Conservation (phyloP, 1,140 invertebrate species). For the Uloborus diversus region DNA sequence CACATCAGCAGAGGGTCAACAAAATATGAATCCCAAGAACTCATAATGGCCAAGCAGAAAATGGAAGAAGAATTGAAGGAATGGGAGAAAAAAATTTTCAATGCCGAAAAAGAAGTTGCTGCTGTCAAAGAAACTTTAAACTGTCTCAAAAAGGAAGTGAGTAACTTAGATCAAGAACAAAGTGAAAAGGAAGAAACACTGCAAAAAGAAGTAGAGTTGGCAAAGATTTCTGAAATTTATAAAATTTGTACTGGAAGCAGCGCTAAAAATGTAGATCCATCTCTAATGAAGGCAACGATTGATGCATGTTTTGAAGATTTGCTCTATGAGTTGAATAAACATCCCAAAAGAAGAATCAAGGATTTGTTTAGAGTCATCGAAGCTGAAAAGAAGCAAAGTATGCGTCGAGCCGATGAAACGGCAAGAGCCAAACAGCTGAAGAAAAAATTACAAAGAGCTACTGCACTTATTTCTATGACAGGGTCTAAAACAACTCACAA, state of each 20-base stretch:
- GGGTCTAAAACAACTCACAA: too few relatives aligned
- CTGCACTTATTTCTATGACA: too few relatives aligned
- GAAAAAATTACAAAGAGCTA: slow-evolving; percentile 15
- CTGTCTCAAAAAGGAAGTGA: too few relatives aligned
- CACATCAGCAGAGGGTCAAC: background rate
- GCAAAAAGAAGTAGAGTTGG: background rate
- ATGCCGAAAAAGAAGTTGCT: background rate
- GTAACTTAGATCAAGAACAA: too few relatives aligned
- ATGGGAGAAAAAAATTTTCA: background rate
- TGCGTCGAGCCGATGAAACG: slow-evolving; percentile 1
- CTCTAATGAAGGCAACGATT: slow-evolving; percentile 12
- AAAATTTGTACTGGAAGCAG: slow-evolving; percentile 24
- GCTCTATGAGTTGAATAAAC: slow-evolving; percentile 1
- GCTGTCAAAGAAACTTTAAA: too few relatives aligned
- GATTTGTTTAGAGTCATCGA: slow-evolving; percentile 23
- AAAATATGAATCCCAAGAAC: background rate
- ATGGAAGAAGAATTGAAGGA: background rate
- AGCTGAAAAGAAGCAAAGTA: slow-evolving; percentile 23
- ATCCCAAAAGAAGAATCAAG: slow-evolving; percentile 25
- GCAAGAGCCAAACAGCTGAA: background rate
- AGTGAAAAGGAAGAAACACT: background rate
- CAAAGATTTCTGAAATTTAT: slow-evolving; percentile 12
- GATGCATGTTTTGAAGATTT: background rate
- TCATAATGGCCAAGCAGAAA: background rate
- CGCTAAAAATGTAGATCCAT: background rate